Evolutionary conservation across 2,113 vertebrate species (phyloP).

Genomic region (Dolichallabes microphthalmus): DNA sequence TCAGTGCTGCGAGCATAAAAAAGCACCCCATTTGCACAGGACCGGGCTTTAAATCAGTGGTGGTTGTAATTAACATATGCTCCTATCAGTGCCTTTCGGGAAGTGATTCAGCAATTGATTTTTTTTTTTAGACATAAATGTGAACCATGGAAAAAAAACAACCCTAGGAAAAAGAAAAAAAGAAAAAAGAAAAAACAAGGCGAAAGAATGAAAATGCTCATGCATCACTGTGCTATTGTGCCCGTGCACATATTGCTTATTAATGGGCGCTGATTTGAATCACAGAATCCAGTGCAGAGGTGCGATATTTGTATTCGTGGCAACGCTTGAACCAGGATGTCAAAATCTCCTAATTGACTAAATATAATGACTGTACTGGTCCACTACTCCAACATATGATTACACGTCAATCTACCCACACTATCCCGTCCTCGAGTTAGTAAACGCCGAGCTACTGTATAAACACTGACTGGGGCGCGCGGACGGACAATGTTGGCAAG

Average conservation of each 20-base stretch:
- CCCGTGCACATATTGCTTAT: background rate
- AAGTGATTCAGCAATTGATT: background rate
- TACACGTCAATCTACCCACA: slow-evolving; percentile 45
- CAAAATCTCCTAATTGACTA: background rate
- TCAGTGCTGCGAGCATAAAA: background rate
- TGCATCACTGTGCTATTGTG: background rate
- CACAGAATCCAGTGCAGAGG: background rate
- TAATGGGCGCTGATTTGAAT: background rate
- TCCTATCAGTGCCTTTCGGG: background rate
- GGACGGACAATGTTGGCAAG: slow-evolving; percentile 32
- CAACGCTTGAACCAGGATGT: background rate
- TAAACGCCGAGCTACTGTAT: slow-evolving; percentile 1
- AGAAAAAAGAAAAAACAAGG: background rate
- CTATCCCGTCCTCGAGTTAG: background rate
- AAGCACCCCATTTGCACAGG: background rate
- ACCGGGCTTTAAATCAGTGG: background rate
- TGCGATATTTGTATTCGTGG: background rate
- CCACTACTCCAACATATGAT: slow-evolving; percentile 32
- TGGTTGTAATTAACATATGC: background rate
- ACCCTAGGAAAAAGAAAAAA: background rate
- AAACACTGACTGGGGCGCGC: background rate
- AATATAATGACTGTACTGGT: background rate
- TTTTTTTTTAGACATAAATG: background rate
- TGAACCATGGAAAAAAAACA: background rate
- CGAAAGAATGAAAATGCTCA: background rate